Conservation (phyloP, 2,888 invertebrate species). For the Eulithis prunata region DNA sequence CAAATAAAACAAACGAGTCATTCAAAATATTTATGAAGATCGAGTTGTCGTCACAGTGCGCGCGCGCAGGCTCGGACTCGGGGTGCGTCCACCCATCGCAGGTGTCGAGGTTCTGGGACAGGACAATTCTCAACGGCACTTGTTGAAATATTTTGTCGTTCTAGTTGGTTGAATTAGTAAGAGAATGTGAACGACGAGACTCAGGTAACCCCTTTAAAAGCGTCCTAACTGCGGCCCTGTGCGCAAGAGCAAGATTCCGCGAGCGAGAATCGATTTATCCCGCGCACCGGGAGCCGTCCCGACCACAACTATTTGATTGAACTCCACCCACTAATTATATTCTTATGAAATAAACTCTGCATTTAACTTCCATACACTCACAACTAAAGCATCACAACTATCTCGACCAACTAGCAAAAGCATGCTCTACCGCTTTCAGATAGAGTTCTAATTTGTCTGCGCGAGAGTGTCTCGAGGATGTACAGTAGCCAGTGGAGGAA, state of each 20-base stretch:
- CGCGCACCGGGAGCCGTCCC: constrained; percentile 52
- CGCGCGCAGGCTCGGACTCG: constrained; percentile 1
- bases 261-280: constrained; percentile 57
- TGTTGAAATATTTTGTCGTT: no score
- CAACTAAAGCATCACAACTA: constrained; percentile 37
- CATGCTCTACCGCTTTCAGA: not conserved
- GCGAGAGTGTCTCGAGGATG: constrained; percentile 26
- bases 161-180: not conserved
- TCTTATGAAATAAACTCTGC: constrained; percentile 81
- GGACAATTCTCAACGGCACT: no score
- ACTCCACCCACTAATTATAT: constrained; percentile 84
- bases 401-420: not conserved
- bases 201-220: not conserved
- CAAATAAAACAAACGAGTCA: constrained; percentile 20
- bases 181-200: not conserved
- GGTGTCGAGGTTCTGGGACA: no score
- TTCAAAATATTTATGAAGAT: constrained; percentile 21
- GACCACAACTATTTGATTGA: constrained; percentile 73
- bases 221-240: constrained; percentile 18
- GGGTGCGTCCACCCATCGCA: not conserved
- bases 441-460: constrained; percentile 18
- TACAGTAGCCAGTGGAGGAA: constrained; percentile 44
- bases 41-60: constrained; percentile 17
- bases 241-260: constrained; percentile 33
- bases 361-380: constrained; percentile 60